A percentile compares a stretch with the other conserved stretches of the same genome.
These are phyloP conservation scores for Pangasianodon gigas DNA, from an alignment of 2,113 vertebrate genomes.

Conservation along the genomic window DNA sequence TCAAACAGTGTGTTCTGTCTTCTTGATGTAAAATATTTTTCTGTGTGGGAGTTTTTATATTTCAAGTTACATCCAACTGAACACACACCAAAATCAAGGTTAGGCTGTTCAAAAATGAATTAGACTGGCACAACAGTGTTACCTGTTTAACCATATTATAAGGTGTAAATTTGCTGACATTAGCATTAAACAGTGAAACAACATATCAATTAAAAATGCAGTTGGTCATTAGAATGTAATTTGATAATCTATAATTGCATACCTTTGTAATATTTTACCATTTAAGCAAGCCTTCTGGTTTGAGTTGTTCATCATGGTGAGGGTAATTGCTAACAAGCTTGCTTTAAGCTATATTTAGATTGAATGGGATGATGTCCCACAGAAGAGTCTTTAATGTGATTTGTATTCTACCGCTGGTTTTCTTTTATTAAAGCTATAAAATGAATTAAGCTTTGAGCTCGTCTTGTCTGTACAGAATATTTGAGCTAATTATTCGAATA, in stretches of 20 bases:
- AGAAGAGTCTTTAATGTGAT: not conserved
- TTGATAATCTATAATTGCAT: not conserved
- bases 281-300: not conserved
- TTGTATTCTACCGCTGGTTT: not conserved
- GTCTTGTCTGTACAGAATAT: not conserved
- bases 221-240: not conserved
- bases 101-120: not conserved
- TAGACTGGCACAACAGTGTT: not conserved
- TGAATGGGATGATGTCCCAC: not conserved
- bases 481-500: not conserved
- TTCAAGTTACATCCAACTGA: not conserved
- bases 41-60: not conserved
- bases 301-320: no score
- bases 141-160: not conserved
- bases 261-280: not conserved
- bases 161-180: not conserved
- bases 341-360: not conserved
- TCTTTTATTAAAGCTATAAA: not conserved
- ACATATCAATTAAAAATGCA: not conserved
- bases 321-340: not conserved
- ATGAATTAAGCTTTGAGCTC: not conserved
- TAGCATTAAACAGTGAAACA: not conserved
- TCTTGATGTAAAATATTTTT: not conserved
- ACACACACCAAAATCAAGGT: not conserved
- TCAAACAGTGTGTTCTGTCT: no score